Evolutionary conservation across 2,888 invertebrate species (phyloP).

Genomic region (Dendrolimus pini): DNA sequence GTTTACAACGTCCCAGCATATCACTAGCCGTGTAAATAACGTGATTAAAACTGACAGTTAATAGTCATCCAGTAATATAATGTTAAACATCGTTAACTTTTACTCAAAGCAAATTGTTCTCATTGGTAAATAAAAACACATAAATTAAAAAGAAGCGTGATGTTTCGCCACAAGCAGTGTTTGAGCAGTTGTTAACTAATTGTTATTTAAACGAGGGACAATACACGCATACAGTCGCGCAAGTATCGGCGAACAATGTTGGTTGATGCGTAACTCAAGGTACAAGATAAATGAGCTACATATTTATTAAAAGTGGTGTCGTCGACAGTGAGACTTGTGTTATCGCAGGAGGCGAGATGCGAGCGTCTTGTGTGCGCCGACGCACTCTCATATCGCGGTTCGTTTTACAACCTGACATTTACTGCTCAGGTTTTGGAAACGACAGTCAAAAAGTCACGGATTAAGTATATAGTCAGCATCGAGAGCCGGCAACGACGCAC

Average conservation of each 20-base stretch:
- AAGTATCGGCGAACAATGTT: constrained; percentile 29
- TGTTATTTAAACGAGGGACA: constrained; percentile 19
- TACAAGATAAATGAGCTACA: constrained; percentile 61
- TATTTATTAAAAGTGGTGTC: constrained; percentile 62
- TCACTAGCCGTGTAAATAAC: not conserved
- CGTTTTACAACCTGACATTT: constrained; percentile 60
- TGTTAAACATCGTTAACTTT: not conserved
- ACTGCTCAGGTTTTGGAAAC: constrained; percentile 65
- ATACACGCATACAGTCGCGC: constrained; percentile 16
- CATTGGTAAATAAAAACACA: not conserved
- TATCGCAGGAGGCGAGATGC: constrained; percentile 63
- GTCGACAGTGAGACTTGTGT: constrained; percentile 57
- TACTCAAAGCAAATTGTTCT: not conserved
- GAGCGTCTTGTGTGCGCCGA: constrained; percentile 46
- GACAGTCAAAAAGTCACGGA: constrained; percentile 50
- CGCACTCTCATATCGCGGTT: constrained; percentile 55
- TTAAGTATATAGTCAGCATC: constrained; percentile 48
- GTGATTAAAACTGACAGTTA: not conserved
- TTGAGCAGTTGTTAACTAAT: constrained; percentile 19
- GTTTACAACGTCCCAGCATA: constrained; percentile 5
- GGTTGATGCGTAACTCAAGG: constrained; percentile 46
- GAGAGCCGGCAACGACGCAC: constrained; percentile 34
- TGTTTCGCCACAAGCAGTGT: constrained; percentile 3
- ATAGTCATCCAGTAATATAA: not conserved
- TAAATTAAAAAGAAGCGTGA: constrained; percentile 3